Evolutionary conservation across 2,888 invertebrate species (phyloP).

Genomic region (Dysmachus trigonus): DNA sequence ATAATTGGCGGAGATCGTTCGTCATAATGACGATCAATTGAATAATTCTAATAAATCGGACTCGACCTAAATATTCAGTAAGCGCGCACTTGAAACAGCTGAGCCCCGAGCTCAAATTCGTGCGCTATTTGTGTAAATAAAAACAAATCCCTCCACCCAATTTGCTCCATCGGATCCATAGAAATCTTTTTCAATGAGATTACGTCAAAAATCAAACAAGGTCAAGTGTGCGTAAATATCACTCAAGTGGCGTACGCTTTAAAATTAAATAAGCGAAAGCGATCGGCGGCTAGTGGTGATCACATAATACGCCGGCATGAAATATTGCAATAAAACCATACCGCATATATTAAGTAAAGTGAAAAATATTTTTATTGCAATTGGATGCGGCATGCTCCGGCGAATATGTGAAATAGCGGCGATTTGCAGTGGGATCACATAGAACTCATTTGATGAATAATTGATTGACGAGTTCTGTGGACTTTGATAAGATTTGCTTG

Average conservation of each 20-base stretch:
- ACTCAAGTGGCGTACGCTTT: background rate
- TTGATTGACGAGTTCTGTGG: background rate
- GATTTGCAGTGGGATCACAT: constrained; percentile 30
- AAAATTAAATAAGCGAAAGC: background rate
- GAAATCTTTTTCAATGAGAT: constrained; percentile 24
- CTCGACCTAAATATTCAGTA: constrained; percentile 24
- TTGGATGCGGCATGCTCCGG: background rate
- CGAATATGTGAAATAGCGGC: constrained; percentile 22
- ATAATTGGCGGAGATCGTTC: background rate
- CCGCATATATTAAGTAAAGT: background rate
- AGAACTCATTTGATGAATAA: constrained; percentile 27
- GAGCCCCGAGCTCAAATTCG: background rate
- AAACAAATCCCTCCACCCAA: constrained; percentile 10
- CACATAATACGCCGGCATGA: background rate
- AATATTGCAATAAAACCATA: constrained; percentile 4
- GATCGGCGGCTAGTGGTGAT: background rate
- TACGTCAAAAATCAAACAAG: constrained; percentile 39
- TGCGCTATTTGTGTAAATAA: constrained; percentile 1
- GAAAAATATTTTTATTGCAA: constrained; percentile 11
- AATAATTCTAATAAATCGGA: constrained; percentile 23
- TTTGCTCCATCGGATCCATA: background rate
- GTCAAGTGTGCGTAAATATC: constrained; percentile 37
- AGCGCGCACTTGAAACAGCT: constrained; percentile 4
- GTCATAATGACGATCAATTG: background rate
- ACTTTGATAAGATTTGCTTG: background rate